These are phyloP conservation scores for Drosophila austrosaltans DNA, from an alignment of 2,888 invertebrate genomes.

Conservation along the genomic window DNA sequence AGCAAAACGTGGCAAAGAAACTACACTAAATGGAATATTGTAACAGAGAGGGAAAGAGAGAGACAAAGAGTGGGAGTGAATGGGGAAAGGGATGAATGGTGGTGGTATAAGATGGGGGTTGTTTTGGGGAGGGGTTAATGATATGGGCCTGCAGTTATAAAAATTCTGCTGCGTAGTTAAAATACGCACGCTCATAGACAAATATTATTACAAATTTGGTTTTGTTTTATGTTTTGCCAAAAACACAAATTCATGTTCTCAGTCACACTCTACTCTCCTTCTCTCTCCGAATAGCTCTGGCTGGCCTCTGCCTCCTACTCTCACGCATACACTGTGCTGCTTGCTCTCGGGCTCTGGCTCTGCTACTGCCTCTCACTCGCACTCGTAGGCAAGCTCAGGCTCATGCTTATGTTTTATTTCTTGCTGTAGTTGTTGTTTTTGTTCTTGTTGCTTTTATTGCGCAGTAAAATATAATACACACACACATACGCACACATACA, in stretches of 20 bases:
- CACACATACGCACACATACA: conserved; percentile 37
- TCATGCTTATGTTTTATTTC: conserved; percentile 64
- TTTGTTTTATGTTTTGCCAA: conserved; percentile 48
- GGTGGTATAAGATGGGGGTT: conserved; percentile 23
- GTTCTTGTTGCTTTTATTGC: conserved; percentile 67
- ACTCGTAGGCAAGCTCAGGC: conserved; percentile 13
- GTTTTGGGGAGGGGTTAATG: conserved; percentile 26
- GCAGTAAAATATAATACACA: conserved; percentile 65
- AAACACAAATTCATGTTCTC: conserved; percentile 23
- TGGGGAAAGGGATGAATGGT: conserved; percentile 15
- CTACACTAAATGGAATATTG: conserved; percentile 27
- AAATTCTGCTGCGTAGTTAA: conserved; percentile 73
- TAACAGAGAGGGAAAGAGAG: conserved; percentile 21
- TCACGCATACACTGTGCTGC: conserved; percentile 19
- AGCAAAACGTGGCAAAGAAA: conserved; percentile 53
- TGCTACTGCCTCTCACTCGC: conserved; percentile 25
- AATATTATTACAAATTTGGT: conserved; percentile 30
- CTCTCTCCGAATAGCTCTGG: conserved; percentile 8
- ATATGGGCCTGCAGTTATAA: conserved; percentile 52
- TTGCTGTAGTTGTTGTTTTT: conserved; percentile 61
- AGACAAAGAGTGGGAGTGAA: conserved; percentile 10
- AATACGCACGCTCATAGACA: conserved; percentile 42
- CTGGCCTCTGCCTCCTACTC: conserved; percentile 15
- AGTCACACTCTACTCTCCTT: conserved; percentile 19
- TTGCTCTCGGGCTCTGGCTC: conserved; percentile 27